These are phyloP conservation scores for Zhuqinia jingwanae DNA, from an alignment of 2,888 invertebrate species.

Conservation along the genomic window DNA sequence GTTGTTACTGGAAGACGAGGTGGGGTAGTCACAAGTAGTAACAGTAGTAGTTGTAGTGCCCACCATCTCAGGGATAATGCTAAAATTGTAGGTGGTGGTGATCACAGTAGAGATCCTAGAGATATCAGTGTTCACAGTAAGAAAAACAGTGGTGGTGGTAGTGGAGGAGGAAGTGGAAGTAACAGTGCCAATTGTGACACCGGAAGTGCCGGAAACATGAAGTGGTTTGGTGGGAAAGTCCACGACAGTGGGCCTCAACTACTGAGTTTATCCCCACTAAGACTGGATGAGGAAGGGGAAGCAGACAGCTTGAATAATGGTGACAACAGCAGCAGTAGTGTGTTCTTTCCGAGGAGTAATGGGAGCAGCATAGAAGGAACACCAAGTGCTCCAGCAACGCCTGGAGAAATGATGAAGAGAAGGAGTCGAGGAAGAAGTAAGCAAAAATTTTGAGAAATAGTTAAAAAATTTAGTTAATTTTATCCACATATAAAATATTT, in stretches of 20 bases:
- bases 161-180: neutral
- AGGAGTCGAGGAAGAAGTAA: conserved; percentile 79
- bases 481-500: neutral
- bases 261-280: conserved; percentile 82
- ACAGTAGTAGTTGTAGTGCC: too few relatives aligned
- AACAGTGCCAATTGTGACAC: neutral
- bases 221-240: conserved; percentile 78
- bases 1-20: conserved; percentile 8
- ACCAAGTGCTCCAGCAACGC: conserved; percentile 76
- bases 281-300: conserved; percentile 78
- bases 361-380: neutral
- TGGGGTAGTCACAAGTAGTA: neutral
- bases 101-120: neutral
- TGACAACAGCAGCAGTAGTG: conserved; percentile 52
- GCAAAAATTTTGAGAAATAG: conserved; percentile 9
- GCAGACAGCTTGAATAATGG: conserved; percentile 41
- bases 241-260: conserved; percentile 84
- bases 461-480: neutral
- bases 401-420: conserved; percentile 75
- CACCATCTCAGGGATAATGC: neutral
- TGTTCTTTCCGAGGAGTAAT: conserved; percentile 69
- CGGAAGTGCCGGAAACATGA: conserved; percentile 69
- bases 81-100: neutral
- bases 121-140: neutral
- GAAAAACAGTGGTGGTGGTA: neutral